phyloP scores from a whole-genome alignment of 2,797 vertebrate species.

The Spinus pinus region DNA sequence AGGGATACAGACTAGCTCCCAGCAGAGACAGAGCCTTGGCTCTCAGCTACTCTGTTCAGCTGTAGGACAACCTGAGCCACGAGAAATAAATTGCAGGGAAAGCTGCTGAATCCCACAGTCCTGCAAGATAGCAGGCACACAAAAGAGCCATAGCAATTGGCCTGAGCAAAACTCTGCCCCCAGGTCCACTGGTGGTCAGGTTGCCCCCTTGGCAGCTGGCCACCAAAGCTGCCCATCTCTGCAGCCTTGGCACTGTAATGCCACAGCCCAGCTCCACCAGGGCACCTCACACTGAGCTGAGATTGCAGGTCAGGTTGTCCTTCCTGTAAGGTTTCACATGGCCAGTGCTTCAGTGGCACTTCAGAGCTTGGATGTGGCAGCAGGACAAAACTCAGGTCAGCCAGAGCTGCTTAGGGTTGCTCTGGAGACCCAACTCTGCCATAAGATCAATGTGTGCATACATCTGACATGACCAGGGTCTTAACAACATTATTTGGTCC shows the following conservation, averaged over 20 bases:
- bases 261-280: not conserved
- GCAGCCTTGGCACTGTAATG: not conserved
- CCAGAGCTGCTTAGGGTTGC: not conserved
- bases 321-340: rapidly evolving
- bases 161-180: not conserved
- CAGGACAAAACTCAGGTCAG: not conserved
- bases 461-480: not conserved
- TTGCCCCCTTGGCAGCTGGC: not conserved
- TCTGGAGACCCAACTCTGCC: not conserved
- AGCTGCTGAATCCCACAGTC: not conserved
- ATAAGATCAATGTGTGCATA: rapidly evolving
- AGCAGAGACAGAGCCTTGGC: not conserved
- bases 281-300: not conserved
- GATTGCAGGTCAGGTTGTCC: not conserved
- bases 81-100: not conserved
- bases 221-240: rapidly evolving
- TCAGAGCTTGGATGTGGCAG: not conserved
- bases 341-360: rapidly evolving
- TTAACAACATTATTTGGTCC: not conserved
- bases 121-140: not conserved
- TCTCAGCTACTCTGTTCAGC: not conserved
- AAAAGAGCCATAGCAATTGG: not conserved
- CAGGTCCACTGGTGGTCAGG: not conserved
- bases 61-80: not conserved
- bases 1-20: not conserved